Evolutionary conservation across 2,113 vertebrate species (phyloP).

Genomic region (Gasterosteus nipponicus): DNA sequence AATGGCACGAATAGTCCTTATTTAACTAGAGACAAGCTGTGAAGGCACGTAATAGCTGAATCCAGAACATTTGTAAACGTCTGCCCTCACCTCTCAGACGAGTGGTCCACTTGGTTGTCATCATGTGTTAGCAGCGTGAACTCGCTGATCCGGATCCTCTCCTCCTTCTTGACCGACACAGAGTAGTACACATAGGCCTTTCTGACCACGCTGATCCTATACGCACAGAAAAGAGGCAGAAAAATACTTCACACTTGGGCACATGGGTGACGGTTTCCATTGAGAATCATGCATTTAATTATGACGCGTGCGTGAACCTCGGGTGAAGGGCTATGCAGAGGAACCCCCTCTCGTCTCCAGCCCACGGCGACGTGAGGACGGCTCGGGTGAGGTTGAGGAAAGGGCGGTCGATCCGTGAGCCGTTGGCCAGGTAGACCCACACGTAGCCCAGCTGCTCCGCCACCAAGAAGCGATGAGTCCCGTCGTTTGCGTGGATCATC

Average conservation of each 20-base stretch:
- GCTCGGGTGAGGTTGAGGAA: conserved; percentile 85
- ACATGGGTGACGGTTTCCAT: background rate
- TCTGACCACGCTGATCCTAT: conserved; percentile 73
- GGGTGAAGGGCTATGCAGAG: conserved; percentile 85
- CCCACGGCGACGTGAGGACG: conserved; percentile 84
- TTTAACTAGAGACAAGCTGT: background rate
- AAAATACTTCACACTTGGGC: background rate
- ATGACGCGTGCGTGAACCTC: conserved; percentile 50
- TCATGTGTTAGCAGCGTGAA: conserved; percentile 76
- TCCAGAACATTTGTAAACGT: background rate
- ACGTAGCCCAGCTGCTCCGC: conserved; percentile 86
- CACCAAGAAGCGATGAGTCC: conserved; percentile 85
- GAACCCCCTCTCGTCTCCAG: conserved; percentile 86
- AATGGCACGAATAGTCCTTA: background rate
- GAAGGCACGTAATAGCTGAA: too few species aligned
- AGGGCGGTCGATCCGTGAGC: conserved; percentile 82
- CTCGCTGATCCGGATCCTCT: conserved; percentile 85
- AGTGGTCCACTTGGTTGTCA: conserved; percentile 84
- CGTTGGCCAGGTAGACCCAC: conserved; percentile 83
- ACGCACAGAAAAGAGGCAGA: background rate
- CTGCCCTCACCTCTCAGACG: conserved; percentile 81
- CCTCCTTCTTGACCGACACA: conserved; percentile 79
- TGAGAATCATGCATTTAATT: background rate
- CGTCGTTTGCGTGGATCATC: conserved; percentile 85
- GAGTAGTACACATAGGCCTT: conserved; percentile 88